phyloP scores from a whole-genome alignment of 2,113 vertebrate species.

The Myiozetetes cayanensis region DNA sequence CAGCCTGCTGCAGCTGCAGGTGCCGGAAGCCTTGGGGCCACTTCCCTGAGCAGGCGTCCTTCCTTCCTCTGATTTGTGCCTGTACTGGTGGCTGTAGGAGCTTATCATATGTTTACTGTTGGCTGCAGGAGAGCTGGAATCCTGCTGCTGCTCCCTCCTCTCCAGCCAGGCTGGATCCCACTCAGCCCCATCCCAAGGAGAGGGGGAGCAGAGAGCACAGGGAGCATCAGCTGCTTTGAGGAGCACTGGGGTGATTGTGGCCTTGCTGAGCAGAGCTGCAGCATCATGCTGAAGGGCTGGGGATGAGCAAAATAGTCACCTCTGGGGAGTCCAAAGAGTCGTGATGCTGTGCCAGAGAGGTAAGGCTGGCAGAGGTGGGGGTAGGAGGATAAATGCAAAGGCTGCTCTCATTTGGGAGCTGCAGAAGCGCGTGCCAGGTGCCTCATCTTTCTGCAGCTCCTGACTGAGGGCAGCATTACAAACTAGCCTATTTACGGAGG shows the following conservation, averaged over 20 bases:
- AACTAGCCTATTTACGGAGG: background rate
- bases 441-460: background rate
- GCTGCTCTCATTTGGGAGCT: background rate
- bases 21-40: background rate
- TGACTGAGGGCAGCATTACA: background rate
- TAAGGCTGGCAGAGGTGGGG: background rate
- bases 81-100: background rate
- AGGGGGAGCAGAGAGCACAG: fast-evolving
- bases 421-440: fast-evolving
- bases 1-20: background rate
- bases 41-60: background rate
- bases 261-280: background rate
- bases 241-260: fast-evolving
- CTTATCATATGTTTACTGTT: background rate
- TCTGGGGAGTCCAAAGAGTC: background rate
- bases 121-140: background rate
- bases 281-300: fast-evolving
- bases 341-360: fast-evolving
- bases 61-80: background rate
- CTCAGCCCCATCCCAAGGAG: background rate
- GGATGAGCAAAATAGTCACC: fast-evolving
- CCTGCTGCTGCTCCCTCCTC: background rate
- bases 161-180: background rate
- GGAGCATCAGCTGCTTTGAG: background rate
- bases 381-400: background rate